phyloP scores from a whole-genome alignment of 30 jellyfish, hydroid and myxozoan species.

The Mastigias papua region DNA sequence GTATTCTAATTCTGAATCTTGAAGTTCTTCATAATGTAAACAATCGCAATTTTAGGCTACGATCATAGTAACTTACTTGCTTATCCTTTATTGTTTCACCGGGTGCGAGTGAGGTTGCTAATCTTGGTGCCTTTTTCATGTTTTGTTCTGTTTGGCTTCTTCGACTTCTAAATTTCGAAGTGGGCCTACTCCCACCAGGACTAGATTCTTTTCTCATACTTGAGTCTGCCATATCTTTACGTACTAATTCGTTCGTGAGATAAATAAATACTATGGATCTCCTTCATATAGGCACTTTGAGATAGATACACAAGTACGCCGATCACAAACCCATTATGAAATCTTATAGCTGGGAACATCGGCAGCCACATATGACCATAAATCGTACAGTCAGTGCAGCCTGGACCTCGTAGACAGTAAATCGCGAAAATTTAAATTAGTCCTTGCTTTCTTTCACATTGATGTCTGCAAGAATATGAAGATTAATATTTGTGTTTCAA shows the following conservation, averaged over 20 bases:
- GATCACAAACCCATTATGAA: not conserved
- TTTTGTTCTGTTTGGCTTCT: conserved; percentile 67
- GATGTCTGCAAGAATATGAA: not conserved
- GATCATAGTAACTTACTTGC: conserved; percentile 38
- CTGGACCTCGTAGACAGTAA: not conserved
- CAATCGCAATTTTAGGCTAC: not conserved
- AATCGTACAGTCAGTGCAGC: not conserved
- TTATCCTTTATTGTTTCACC: conserved; percentile 85
- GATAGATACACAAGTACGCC: not conserved
- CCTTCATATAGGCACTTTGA: not conserved
- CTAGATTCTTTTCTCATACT: conserved; percentile 18
- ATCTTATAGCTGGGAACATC: not conserved
- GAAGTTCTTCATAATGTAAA: too few relatives aligned
- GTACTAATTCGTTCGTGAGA: too few relatives aligned
- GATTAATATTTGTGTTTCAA: not conserved
- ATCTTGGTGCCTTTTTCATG: conserved; percentile 66
- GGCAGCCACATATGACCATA: not conserved
- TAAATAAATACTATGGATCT: not conserved
- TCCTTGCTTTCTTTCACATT: not conserved
- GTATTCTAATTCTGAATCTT: too few relatives aligned
- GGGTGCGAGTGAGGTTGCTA: conserved; percentile 83
- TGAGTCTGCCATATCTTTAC: conserved; percentile 62
- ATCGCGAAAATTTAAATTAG: not conserved
- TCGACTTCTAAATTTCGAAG: conserved; percentile 69
- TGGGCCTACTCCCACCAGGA: conserved; percentile 51